Base-by-base conservation (phyloP, 2,888 invertebrate genomes). In the Leucophora obtusa region DNA sequence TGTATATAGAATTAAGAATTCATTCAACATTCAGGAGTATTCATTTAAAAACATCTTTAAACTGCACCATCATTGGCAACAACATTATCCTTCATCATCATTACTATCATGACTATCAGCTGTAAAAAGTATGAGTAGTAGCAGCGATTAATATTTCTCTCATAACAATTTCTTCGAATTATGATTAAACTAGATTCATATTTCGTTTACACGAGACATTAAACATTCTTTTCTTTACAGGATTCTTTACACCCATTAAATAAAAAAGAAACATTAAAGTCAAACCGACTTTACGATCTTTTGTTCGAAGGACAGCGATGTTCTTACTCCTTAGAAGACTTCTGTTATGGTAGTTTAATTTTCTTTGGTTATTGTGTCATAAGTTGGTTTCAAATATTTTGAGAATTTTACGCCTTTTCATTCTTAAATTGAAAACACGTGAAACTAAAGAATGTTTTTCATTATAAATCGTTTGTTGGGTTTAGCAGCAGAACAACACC, bases 321-420 rank as follows among this genome's bases (percentile, higher is more conserved):
- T 51, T 54, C 18, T 21, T 65, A 59, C 69, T 77, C 60, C 77
- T 77, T 47, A 21, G 28, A 66, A 21, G 35, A 66, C 86, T 85
- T 86, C 83, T 85, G 74, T 81, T 74, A 68, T 62, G 63, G 83
- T 58, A 65, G 72, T 73, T 77, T 59, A 33, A 60, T 66, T 38
- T 65, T 54, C 2, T 47, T 63, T 62, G 58, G 53, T 60, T 77
- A 60, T 65, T 73, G 50, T 73, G 76, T 66, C 60, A 62, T 21
- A 65, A 69, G 51, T 58, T 76, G 84, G 87, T 87, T 85, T 87
- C 86, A 86, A 83, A 86, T 85, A 84, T 83, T 87, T 87, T 83
- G 69, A 78, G 78, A 83, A 84, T 83, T 86, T 83, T 77, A 84
- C 83, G 84, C 83, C 84, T 80, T 51, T 78, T 63, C 62, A 70